Evolutionary conservation across 2,888 invertebrate species (phyloP), one percentile per base, ranked within the genome.

Genomic region (Sinhomidia bicolor): DNA sequence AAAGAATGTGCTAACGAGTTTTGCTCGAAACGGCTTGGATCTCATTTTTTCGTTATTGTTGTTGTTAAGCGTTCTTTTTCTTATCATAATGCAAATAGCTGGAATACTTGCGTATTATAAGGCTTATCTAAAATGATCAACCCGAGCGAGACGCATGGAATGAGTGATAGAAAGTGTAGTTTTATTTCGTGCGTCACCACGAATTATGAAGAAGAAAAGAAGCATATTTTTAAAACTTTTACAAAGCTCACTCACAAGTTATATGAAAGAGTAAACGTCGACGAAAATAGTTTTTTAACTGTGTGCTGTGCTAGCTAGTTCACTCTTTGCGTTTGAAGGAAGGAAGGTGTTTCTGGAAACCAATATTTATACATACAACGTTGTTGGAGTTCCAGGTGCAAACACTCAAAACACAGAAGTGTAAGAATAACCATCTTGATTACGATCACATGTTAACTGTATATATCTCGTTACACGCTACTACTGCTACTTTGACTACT

Each of bases 341-440:
- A 23, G 41, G 76, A n/a, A 76, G 54, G 80, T 80, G 80, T 80
- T 80, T 36, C 36, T 80, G 62, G 23, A 80, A 41, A 26, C 36
- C 62, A 36, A 60, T 80, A 80, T 44, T 74, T n/a, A 80, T 36
- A 57, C 36, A 80, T 36, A 57, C 36, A 36, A 81, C 60, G 29
- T 47, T 44, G 68, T 10, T 47, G 65, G 68, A 65, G 47, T 57
- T 84, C 74, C 84, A 84, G 85, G 76, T 85, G 85, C 51, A 68
- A 85, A 79, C 85, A 78, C 57, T 79, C n/a, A 14, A 85, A 79
- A 68, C 41, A 51, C 78, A 68, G 54, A 85, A 85, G 71, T 85
- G 80, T 85, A 85, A 85, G 79, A 85, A 85, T 80, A 65, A 29
- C 85, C 85, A 71, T 85, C 78, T 80, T 85, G 85, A 85, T 85